phyloP scores from a whole-genome alignment of 2,797 vertebrate genomes.

The Sebastolobus alascanus region DNA sequence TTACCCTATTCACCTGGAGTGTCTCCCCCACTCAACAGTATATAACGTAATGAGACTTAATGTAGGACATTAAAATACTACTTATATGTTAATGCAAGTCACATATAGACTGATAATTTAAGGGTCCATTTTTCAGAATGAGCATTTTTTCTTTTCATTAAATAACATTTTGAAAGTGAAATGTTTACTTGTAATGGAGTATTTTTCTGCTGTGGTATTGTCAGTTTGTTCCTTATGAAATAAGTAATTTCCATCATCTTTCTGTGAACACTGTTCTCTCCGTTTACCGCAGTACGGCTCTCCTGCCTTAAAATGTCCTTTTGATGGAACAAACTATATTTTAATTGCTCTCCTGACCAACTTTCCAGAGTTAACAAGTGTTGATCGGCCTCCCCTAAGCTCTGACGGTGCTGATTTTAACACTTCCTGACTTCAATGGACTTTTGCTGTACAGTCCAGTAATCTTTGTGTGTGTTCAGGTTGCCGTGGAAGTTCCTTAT shows the following conservation, averaged over 20 bases:
- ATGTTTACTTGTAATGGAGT: neutral
- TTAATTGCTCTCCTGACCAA: slow-evolving; percentile 19
- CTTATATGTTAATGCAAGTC: neutral
- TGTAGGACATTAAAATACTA: neutral
- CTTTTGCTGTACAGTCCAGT: slow-evolving; percentile 40
- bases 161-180: neutral
- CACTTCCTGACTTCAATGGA: slow-evolving; percentile 26
- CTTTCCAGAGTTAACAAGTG: slow-evolving; percentile 20
- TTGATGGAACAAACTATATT: slow-evolving; percentile 8
- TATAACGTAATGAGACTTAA: neutral
- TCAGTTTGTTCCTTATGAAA: neutral
- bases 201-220: neutral
- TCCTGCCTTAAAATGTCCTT: slow-evolving; percentile 1
- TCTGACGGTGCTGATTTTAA: slow-evolving; percentile 38
- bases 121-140: neutral
- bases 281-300: neutral
- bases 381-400: slow-evolving; percentile 23
- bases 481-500: slow-evolving; percentile 48
- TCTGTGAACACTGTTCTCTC: neutral
- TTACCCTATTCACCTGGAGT: too few species aligned
- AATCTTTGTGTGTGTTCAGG: slow-evolving; percentile 28
- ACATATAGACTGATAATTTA: neutral
- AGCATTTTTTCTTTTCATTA: neutral
- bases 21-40: neutral
- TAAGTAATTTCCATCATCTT: neutral